A percentile compares a stretch with the other conserved stretches of the same genome.
Evolutionary conservation across 2,888 invertebrate genomes (phyloP).

Genomic region (Nysson spinosus): DNA sequence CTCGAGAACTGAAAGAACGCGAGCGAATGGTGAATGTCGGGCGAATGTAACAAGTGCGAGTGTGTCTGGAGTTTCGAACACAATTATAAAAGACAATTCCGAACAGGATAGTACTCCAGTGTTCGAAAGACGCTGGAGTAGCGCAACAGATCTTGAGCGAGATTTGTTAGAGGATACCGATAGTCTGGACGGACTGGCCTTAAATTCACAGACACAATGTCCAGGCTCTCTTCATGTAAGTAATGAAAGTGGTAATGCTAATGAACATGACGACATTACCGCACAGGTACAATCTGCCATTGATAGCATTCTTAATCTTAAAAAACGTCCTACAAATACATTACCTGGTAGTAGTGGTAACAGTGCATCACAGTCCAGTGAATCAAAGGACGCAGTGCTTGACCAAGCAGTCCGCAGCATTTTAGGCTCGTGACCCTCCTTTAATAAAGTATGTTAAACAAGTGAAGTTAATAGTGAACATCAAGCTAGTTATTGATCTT

Average conservation of each 20-base stretch:
- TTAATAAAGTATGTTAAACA: conserved; percentile 75
- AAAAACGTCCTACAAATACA: conserved; percentile 74
- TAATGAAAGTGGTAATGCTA: conserved; percentile 60
- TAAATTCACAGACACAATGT: conserved; percentile 69
- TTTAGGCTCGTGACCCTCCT: conserved; percentile 76
- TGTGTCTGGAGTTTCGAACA: conserved; percentile 50
- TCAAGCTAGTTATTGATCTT: conserved; percentile 45
- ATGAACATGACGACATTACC: conserved; percentile 83
- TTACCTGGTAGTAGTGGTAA: conserved; percentile 52
- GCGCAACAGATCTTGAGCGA: conserved; percentile 73
- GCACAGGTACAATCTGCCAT: conserved; percentile 89
- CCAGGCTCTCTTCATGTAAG: conserved; percentile 55
- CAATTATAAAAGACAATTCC: conserved; percentile 57
- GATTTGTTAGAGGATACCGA: conserved; percentile 74
- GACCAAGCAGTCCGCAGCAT: conserved; percentile 76
- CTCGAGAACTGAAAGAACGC: conserved; percentile 68
- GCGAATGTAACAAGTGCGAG: conserved; percentile 41
- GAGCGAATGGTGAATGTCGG: conserved; percentile 73
- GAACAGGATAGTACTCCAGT: conserved; percentile 55
- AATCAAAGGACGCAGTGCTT: conserved; percentile 72
- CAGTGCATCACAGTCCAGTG: conserved; percentile 63
- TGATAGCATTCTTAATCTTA: conserved; percentile 87
- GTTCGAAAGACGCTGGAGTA: conserved; percentile 66
- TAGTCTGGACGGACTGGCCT: conserved; percentile 72
- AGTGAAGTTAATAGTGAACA: conserved; percentile 61